Base-by-base conservation (phyloP, 2,888 invertebrate species). In the Cantharis flavilabris region DNA sequence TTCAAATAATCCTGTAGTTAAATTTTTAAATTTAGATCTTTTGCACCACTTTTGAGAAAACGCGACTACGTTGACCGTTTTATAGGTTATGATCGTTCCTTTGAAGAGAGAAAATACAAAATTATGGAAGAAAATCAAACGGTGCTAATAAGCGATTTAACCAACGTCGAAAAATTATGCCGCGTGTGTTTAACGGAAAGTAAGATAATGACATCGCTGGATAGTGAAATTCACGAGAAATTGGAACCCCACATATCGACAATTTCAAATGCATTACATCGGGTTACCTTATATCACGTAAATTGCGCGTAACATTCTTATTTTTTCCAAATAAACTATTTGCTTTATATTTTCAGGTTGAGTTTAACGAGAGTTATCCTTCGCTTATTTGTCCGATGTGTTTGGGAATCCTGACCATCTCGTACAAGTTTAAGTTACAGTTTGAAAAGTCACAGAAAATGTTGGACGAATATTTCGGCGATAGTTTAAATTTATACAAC, bases 121-220 rank as follows among this genome's bases (percentile, higher is more conserved):
- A n/a, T 49, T 49, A 49, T 49, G 49, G 49, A 49, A 49, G 49
- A 2, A 4, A 49, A 49, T n/a, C 49, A 49, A n/a, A 49, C 49
- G 5, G n/a, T 49, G n/a, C 49, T 49, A 49, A n/a, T 80, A 23
- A 73, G 64, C n/a, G 69, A 73, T 69, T 72, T 80, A 62, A 73
- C 18, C 2, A 70, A 75, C 70, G 33, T 81, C 10, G 71, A 65
- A 10, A 63, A 72, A 18, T 64, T 81, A 20, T 82, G 82, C 64
- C 74, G 82, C 63, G 70, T 80, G 13, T 82, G 82, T 75, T 73
- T 82, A 69, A 76, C 70, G 10, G 71, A 80, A 72, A 77, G 73
- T 63, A 74, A 62, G 14, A 49, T 63, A 71, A 81, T 78, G 80
- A 70, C 30, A 9, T 65, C 75, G 3, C 69, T 79, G 23, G 62